These are phyloP conservation scores for Microtus pennsylvanicus DNA, from an alignment of 2,113 vertebrate genomes.

Conservation along the genomic window DNA sequence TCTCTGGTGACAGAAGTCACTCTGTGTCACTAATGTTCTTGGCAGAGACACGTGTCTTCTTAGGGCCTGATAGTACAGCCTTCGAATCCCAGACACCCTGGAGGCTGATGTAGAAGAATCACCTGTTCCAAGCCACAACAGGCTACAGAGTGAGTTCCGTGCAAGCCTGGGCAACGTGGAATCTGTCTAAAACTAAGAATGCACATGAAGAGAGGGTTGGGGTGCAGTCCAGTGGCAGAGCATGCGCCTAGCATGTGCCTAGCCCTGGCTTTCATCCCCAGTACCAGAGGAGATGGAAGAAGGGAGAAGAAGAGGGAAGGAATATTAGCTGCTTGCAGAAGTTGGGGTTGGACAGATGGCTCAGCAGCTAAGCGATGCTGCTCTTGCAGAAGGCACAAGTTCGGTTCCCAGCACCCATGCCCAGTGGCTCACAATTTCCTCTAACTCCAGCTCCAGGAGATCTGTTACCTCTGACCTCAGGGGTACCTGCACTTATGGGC, in stretches of 20 bases:
- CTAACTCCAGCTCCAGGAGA: not conserved
- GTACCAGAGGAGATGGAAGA: not conserved
- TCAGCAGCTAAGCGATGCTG: not conserved
- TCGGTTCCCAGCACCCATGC: not conserved
- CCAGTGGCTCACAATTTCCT: not conserved
- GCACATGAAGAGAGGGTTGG: not conserved
- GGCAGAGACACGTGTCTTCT: not conserved
- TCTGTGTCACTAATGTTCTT: conserved; percentile 26
- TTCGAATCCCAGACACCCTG: not conserved
- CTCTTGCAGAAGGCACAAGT: not conserved
- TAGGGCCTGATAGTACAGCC: not conserved
- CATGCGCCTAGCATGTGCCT: not conserved
- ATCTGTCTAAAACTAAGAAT: not conserved
- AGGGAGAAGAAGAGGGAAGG: not conserved
- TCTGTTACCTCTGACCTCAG: not conserved
- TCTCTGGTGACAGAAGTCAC: not conserved
- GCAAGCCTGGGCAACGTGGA: not conserved
- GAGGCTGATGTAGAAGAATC: not conserved
- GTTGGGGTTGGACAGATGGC: not conserved
- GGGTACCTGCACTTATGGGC: not conserved
- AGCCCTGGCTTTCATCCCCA: not conserved
- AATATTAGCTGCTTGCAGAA: not conserved
- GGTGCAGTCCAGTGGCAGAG: not conserved
- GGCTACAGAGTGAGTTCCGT: not conserved
- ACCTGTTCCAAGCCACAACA: not conserved